Evolutionary conservation across 2,113 vertebrate species (phyloP).

Genomic region (Saguinus imperator): DNA sequence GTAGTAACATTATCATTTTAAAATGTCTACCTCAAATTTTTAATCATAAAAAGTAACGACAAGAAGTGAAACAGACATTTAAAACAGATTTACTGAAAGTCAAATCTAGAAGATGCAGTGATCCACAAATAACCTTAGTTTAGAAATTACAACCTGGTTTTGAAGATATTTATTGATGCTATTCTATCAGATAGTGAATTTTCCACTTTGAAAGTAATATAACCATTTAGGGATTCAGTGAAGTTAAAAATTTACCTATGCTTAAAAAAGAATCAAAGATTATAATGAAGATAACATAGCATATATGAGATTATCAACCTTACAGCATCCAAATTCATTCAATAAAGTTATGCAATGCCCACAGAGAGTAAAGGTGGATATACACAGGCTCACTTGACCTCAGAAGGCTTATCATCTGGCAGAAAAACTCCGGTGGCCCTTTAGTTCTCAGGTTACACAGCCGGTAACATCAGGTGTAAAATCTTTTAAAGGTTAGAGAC

Average conservation of each 20-base stretch:
- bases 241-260: background rate
- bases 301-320: background rate
- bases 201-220: background rate
- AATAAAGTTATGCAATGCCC: background rate
- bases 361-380: background rate
- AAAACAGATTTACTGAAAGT: constrained; percentile 3
- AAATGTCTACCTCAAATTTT: background rate
- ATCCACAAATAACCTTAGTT: background rate
- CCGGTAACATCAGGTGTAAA: background rate
- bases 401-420: background rate
- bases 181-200: background rate
- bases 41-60: constrained; percentile 30
- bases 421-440: background rate
- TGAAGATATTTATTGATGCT: background rate
- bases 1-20: background rate
- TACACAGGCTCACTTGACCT: background rate
- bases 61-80: background rate
- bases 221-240: background rate
- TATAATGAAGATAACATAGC: background rate
- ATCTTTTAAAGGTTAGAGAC: background rate
- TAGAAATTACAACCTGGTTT: background rate
- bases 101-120: background rate
- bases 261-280: constrained; percentile 8
- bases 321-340: background rate
- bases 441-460: background rate